Evolutionary conservation across 2,113 vertebrate genomes (phyloP).

Genomic region (Chiloscyllium plagiosum): DNA sequence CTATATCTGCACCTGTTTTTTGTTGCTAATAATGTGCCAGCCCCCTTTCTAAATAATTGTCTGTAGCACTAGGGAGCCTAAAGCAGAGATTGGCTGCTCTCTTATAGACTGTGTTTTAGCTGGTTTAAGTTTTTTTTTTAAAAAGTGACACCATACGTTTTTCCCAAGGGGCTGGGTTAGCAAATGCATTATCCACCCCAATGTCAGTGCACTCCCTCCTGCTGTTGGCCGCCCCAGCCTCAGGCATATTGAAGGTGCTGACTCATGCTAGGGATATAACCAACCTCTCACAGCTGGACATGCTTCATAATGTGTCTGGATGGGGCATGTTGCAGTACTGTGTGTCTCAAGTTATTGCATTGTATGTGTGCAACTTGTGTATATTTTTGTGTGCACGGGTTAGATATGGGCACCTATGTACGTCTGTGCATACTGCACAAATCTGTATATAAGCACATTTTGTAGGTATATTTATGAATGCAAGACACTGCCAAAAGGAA

Average conservation of each 20-base stretch:
- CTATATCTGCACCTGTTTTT: neutral
- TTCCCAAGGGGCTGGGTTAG: neutral
- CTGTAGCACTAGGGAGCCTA: neutral
- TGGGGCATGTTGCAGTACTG: neutral
- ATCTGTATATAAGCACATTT: neutral
- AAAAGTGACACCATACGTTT: neutral
- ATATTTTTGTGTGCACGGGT: neutral
- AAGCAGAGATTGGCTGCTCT: neutral
- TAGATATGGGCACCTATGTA: neutral
- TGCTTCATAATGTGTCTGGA: neutral
- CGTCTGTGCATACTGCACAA: neutral
- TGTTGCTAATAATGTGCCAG: neutral
- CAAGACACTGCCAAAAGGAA: too few relatives aligned
- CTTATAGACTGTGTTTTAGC: neutral
- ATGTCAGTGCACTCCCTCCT: neutral
- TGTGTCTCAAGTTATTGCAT: neutral
- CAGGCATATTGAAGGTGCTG: neutral
- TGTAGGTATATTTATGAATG: neutral
- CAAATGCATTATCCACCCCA: neutral
- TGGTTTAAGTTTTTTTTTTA: neutral
- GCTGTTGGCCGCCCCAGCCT: neutral
- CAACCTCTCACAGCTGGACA: neutral
- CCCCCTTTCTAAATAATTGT: neutral
- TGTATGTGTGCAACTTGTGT: neutral
- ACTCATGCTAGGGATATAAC: neutral